Evolutionary conservation across 2,797 vertebrate species (phyloP).

Genomic region (Manis crassicaudata): DNA sequence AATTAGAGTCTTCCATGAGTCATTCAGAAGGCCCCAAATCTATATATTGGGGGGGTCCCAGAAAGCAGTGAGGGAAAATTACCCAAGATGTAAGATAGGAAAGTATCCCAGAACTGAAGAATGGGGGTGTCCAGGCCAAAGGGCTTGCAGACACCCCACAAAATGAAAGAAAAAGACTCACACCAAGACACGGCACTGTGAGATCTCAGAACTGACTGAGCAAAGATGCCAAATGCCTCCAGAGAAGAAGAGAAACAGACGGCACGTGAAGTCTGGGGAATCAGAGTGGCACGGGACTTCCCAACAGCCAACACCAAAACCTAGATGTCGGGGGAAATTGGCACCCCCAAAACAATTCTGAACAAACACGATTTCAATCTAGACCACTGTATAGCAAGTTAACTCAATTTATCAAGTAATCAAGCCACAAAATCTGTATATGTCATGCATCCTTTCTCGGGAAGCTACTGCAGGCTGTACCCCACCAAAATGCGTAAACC

Average conservation of each 20-base stretch:
- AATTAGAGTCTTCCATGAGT: background rate
- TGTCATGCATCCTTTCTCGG: background rate
- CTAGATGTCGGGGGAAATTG: background rate
- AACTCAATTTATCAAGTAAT: background rate
- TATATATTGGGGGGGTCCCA: background rate
- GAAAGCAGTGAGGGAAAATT: background rate
- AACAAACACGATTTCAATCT: background rate
- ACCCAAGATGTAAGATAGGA: background rate
- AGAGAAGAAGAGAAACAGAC: background rate
- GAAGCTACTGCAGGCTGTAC: background rate
- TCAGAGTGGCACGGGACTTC: rapidly evolving
- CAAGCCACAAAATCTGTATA: background rate
- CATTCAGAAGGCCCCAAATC: background rate
- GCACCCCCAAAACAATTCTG: too few species aligned
- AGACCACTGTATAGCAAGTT: background rate
- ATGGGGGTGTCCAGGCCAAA: background rate
- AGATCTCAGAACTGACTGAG: background rate
- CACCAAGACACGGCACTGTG: rapidly evolving
- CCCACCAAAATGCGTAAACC: background rate
- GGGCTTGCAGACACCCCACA: background rate
- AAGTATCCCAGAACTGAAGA: background rate
- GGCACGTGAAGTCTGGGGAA: rapidly evolving
- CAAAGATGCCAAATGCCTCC: background rate
- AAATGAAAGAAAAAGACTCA: background rate
- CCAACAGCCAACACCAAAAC: background rate